phyloP scores from a whole-genome alignment of 2,888 invertebrate species.

The Ophion ellenae region DNA sequence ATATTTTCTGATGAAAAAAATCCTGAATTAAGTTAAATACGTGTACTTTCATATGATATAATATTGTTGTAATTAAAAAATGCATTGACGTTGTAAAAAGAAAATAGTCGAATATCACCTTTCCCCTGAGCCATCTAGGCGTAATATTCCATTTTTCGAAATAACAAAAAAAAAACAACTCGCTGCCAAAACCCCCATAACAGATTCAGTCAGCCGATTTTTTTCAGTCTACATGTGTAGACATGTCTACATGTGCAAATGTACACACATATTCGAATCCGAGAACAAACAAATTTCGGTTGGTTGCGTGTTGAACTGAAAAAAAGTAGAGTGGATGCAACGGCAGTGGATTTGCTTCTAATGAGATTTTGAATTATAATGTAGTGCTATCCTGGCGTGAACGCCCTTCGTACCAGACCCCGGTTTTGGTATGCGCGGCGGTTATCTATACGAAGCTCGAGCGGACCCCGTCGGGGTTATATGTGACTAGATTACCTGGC shows the following conservation, averaged over 20 bases:
- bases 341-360: constrained; percentile 74
- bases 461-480: constrained; percentile 71
- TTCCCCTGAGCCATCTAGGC: too few species aligned
- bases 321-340: constrained; percentile 76
- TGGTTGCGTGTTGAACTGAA: constrained; percentile 43
- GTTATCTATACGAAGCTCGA: constrained; percentile 57
- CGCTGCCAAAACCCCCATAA: not conserved
- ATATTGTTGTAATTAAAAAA: too few species aligned
- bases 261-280: not conserved
- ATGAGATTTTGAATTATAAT: constrained; percentile 82
- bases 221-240: not conserved
- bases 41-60: too few species aligned
- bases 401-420: constrained; percentile 56
- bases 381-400: constrained; percentile 73
- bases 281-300: constrained; percentile 27
- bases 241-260: not conserved
- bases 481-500: constrained; percentile 77
- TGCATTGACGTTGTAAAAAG: too few species aligned
- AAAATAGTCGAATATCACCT: too few species aligned
- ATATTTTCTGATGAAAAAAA: too few species aligned
- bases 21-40: too few species aligned
- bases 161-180: too few species aligned
- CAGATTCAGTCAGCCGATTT: not conserved
- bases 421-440: constrained; percentile 44
- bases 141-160: too few species aligned